phyloP scores from a whole-genome alignment of 2,888 invertebrate species.

The Trypoxylon attenuatum region DNA sequence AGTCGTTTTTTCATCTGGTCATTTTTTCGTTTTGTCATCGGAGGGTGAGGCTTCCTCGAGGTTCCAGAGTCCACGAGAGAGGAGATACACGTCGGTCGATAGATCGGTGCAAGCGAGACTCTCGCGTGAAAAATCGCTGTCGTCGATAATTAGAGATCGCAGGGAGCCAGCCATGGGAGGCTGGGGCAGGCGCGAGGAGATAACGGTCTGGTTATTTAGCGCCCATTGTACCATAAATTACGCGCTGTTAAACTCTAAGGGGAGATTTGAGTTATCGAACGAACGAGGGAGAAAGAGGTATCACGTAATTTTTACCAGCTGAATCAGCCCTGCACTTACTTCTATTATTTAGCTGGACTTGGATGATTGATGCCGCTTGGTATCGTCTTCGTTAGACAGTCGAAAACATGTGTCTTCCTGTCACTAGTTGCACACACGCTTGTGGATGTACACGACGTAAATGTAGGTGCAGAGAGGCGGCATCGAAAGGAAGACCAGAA shows the following conservation, averaged over 20 bases:
- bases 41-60: too few species aligned
- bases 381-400: constrained; percentile 25
- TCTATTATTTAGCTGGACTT: too few species aligned
- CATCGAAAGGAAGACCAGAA: too few species aligned
- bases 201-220: not conserved
- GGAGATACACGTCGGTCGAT: not conserved
- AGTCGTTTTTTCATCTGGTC: too few species aligned
- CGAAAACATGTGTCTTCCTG: constrained; percentile 20
- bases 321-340: not conserved
- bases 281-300: not conserved
- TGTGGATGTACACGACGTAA: too few species aligned
- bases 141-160: not conserved
- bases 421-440: too few species aligned
- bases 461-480: too few species aligned
- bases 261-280: constrained; percentile 10
- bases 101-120: not conserved
- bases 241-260: not conserved
- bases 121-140: not conserved
- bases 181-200: not conserved
- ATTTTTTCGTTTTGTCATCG: too few species aligned
- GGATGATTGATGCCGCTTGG: constrained; percentile 30
- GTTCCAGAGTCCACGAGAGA: not conserved
- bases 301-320: not conserved
- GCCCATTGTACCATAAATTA: not conserved
- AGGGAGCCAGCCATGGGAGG: constrained; percentile 4